Conservation (phyloP, 2,113 vertebrate species). For the Arizona elegans region DNA sequence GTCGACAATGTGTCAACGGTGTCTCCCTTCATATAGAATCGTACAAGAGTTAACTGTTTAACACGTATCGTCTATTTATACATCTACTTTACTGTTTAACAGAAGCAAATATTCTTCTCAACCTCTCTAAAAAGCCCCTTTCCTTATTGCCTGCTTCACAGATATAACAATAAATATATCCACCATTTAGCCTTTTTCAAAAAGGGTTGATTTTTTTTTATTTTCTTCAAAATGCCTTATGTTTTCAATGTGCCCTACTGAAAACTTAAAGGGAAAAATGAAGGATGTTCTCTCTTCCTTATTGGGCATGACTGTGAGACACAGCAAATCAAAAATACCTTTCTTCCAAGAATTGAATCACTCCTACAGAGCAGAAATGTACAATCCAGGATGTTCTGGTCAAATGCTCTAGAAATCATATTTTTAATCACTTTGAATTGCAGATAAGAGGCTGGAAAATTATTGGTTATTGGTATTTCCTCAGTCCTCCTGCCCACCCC, state of each 20-base stretch:
- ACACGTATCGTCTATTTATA: background rate
- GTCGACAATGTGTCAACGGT: no score
- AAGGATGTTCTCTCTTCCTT: background rate
- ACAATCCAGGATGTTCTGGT: background rate
- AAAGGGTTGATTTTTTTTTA: background rate
- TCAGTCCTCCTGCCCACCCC: background rate
- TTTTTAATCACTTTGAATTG: background rate
- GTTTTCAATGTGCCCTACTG: background rate
- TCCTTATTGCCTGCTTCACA: background rate
- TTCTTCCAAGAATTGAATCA: background rate
- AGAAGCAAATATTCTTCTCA: background rate
- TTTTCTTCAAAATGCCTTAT: background rate
- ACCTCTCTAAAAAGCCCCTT: background rate
- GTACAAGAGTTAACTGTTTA: background rate
- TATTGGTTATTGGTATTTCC: background rate
- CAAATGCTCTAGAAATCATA: background rate
- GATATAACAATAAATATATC: background rate
- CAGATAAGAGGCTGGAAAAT: no score
- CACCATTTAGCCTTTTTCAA: background rate
- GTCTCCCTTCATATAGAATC: background rate
- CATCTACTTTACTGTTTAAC: background rate
- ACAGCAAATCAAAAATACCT: background rate
- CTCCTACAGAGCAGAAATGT: no score
- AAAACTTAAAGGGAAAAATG: background rate
- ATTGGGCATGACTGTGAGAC: background rate